Evolutionary conservation across 2,797 vertebrate genomes (phyloP), one percentile per base, ranked within the genome.

Genomic region (Anolis apletophallus): DNA sequence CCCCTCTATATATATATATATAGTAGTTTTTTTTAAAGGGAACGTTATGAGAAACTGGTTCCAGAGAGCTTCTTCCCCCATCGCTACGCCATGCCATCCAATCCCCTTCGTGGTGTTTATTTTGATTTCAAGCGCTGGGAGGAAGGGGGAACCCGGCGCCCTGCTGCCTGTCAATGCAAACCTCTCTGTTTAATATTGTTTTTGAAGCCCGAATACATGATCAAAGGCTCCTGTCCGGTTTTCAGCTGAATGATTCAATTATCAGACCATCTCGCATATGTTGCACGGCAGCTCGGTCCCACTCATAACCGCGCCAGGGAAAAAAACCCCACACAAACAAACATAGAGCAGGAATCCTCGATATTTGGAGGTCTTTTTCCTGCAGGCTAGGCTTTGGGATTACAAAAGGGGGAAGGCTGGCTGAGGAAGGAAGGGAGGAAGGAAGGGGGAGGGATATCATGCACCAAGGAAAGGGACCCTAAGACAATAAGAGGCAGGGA

Each of bases 161-260:
- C 74, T 29, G 36, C 50, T 34, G 61, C 81, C 78, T 69, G 84
- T 88, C n/a, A 85, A 4, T 21, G 40, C 72, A 55, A 59, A 54
- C 26, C 85, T 81, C 36, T 69, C 36, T 85, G 82, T 81, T 84
- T 52, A 13, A 14, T 29, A 50, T 17, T 83, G 71, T 71, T 91
- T 46, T 50, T 61, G 83, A 73, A 84, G 81, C 80, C 52, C 54
- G 34, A 55, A n/a, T 77, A 73, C 40, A 69, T 3, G 46, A 80
- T 67, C 78, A 90, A 92, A 93, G 74, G 36, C 84, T 75, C 1
- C 68, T 81, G 89, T 87, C 83, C 72, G 3, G 72, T 79, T 54
- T 83, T 32, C 84, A 55, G 83, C 14, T 21, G 85, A 82, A 88
- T 73, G 84, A 90, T 77, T 88, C 82, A 87, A 88, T 81, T 61